A percentile compares a stretch with the other conserved stretches of the same genome.
These are phyloP conservation scores for Bovichtus diacanthus DNA, from an alignment of 2,797 vertebrate species.

Conservation along the genomic window DNA sequence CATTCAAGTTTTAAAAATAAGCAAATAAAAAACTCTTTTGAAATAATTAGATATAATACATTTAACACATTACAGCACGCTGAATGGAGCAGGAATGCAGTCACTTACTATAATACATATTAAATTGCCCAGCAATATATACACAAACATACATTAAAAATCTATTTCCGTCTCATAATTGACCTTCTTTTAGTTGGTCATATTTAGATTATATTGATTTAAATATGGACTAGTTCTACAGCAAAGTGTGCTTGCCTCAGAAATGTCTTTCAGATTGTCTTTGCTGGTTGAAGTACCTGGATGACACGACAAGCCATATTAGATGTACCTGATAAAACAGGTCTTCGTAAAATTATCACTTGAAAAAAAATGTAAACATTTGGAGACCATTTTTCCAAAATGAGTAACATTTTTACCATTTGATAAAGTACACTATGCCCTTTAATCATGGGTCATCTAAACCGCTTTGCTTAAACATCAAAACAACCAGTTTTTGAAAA, in stretches of 20 bases:
- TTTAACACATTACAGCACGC: slow-evolving; percentile 4
- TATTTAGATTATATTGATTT: slow-evolving; percentile 16
- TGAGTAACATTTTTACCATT: background rate
- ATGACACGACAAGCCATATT: slow-evolving; percentile 22
- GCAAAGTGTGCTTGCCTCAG: slow-evolving; percentile 8
- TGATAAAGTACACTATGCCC: background rate
- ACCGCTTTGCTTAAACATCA: background rate
- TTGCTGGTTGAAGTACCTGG: slow-evolving; percentile 61
- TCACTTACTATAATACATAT: slow-evolving; percentile 7
- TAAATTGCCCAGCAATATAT: slow-evolving; percentile 27
- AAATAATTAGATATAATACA: slow-evolving; percentile 1
- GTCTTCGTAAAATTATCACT: background rate
- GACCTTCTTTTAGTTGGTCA: slow-evolving; percentile 2
- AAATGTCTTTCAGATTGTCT: slow-evolving; percentile 27
- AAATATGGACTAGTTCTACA: slow-evolving; percentile 12
- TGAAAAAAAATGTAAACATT: slow-evolving; percentile 2
- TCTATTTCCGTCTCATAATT: background rate
- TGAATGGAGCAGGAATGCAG: background rate
- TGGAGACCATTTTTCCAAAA: slow-evolving; percentile 4
- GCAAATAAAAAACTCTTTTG: background rate
- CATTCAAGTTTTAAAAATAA: slow-evolving; percentile 17
- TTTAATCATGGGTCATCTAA: background rate
- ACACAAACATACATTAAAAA: slow-evolving; percentile 27
- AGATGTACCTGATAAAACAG: slow-evolving; percentile 17
- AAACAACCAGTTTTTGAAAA: background rate